Evolutionary conservation across 2,797 vertebrate genomes (phyloP), one percentile per base, ranked within the genome.

Genomic region (Pseudopleuronectes americanus): DNA sequence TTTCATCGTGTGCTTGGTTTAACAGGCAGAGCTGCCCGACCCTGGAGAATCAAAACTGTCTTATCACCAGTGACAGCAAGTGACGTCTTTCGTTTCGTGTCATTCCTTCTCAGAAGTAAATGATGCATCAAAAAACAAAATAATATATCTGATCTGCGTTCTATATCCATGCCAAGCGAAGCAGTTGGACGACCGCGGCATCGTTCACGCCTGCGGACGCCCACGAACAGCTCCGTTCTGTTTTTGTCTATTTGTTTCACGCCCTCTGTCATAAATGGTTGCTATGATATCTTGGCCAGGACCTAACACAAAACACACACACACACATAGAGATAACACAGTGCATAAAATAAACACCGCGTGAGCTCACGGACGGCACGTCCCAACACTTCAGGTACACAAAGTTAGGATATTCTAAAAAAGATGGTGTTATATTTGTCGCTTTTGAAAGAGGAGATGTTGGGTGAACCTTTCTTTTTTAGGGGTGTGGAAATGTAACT

Each of bases 161-260:
- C 68, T 3, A 62, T 59, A 58, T 58, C n/a, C 1, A 17, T 31
- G 33, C 36, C 41, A 47, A 14, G 13, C 17, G 60, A 65, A 80
- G 38, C 55, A 63, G 63, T 53, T 49, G 31, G 12, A 60, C 33
- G 41, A 55, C 10, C 1, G 7, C 12, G 26, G 63, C 45, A 36
- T 52, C 26, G 1, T 41, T 51, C 28, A 60, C 48, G 54, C 79
- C 58, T 69, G 22, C 71, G 56, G 33, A 83, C 81, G n/a, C 77
- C 81, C 68, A 79, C 84, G 16, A 22, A 6, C 14, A 45, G 4
- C 22, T 10, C 8, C 47, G 16, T 55, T 81, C 66, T 84, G 67
- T 71, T 79, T 83, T 69, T 60, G 71, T 76, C 64, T 64, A 7
- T 71, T 61, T 74, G 19, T 73, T 79, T 77, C 59, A 62, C 49